These are phyloP conservation scores for Elymnias hypermnestra DNA, from an alignment of 1,140 invertebrate species.

Conservation along the genomic window DNA sequence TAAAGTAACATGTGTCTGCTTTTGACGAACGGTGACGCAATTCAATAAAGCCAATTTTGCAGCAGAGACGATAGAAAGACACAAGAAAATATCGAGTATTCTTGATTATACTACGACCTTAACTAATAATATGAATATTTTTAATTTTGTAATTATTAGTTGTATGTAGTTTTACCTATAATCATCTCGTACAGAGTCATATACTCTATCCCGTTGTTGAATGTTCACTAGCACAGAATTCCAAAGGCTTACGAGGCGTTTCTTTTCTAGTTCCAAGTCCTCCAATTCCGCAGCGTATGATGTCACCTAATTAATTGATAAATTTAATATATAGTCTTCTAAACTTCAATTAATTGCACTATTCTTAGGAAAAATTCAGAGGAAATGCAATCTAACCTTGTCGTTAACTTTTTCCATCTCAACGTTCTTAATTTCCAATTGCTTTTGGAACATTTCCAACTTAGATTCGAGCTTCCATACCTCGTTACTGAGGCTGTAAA, in stretches of 20 bases:
- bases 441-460: conserved; percentile 72
- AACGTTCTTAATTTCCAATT: conserved; percentile 73
- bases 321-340: too few relatives aligned
- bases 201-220: conserved; percentile 80
- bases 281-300: conserved; percentile 83
- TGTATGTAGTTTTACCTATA: conserved; percentile 63
- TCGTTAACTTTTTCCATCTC: conserved; percentile 76
- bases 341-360: conserved; percentile 6
- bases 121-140: too few relatives aligned
- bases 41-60: not conserved
- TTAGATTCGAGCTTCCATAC: conserved; percentile 76
- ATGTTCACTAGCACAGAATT: conserved; percentile 83
- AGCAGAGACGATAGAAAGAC: too few relatives aligned
- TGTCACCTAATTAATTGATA: conserved; percentile 40
- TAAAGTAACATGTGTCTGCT: too few relatives aligned
- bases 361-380: too few relatives aligned
- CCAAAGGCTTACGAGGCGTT: conserved; percentile 82
- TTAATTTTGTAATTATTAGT: too few relatives aligned
- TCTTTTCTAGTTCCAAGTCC: conserved; percentile 81
- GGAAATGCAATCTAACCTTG: conserved; percentile 53
- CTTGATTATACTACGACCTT: too few relatives aligned
- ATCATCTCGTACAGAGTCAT: conserved; percentile 77
- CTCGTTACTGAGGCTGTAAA: conserved; percentile 75
- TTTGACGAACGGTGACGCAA: not conserved
- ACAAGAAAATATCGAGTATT: too few relatives aligned